Conservation (phyloP, 2,113 vertebrate species). For the Aegypius monachus region DNA sequence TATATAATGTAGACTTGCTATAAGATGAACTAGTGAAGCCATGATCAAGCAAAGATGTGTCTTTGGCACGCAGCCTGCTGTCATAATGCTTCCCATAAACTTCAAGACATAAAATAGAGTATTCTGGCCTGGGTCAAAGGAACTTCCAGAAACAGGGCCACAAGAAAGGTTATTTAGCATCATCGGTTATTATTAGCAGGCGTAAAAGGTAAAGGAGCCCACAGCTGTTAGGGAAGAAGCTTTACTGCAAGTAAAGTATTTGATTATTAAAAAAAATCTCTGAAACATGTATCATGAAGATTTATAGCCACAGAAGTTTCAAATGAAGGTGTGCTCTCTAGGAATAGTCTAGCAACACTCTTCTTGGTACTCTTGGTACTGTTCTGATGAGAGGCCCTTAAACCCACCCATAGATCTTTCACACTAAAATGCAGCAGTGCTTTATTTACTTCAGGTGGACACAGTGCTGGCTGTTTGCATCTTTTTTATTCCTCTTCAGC, state of each 20-base stretch:
- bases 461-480: neutral
- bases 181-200: neutral
- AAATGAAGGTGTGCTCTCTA: neutral
- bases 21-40: neutral
- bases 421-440: neutral
- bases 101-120: neutral
- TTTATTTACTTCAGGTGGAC: neutral
- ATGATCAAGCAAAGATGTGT: slow-evolving; percentile 32
- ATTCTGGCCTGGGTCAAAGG: neutral
- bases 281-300: neutral
- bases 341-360: neutral
- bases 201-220: neutral
- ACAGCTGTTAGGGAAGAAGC: neutral
- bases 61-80: slow-evolving; percentile 11
- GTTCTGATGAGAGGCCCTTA: neutral
- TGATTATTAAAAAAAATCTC: neutral
- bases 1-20: neutral
- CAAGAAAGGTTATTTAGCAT: neutral
- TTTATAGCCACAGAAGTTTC: neutral
- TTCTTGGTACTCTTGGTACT: neutral
- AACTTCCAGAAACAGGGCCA: neutral
- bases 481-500: neutral
- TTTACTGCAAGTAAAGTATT: neutral
- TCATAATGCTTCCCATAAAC: neutral
- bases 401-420: neutral